Conservation (phyloP, 1,140 invertebrate genomes). For the Ceratosolen fusciceps region DNA sequence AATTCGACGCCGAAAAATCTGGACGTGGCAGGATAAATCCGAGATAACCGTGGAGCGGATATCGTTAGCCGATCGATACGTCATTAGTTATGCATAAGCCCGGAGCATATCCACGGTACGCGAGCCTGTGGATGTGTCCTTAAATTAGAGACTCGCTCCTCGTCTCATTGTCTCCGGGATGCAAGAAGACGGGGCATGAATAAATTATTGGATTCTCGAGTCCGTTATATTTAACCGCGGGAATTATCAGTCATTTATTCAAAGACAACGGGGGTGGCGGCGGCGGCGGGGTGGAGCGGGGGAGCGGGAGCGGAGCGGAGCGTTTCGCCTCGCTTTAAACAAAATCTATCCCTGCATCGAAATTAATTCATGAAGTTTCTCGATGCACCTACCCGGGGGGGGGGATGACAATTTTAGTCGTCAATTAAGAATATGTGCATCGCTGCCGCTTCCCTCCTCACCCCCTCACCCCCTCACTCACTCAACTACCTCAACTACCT, state of each 20-base stretch:
- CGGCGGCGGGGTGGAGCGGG: too few species aligned
- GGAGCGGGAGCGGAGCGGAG: neutral
- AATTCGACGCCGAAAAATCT: neutral
- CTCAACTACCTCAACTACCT: too few species aligned
- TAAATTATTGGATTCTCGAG: constrained; percentile 27
- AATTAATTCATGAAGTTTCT: constrained; percentile 28
- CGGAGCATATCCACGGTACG: neutral
- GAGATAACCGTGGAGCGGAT: too few species aligned
- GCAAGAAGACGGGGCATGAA: constrained; percentile 18
- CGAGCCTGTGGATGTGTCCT: constrained; percentile 4
- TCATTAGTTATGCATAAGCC: constrained; percentile 4
- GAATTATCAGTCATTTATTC: constrained; percentile 40
- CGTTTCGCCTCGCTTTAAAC: constrained; percentile 16
- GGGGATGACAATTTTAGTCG: constrained; percentile 35
- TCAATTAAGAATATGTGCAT: constrained; percentile 13
- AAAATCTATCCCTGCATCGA: neutral
- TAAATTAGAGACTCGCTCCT: constrained; percentile 12
- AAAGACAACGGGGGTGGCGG: neutral
- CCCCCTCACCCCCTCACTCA: too few species aligned
- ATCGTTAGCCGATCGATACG: neutral
- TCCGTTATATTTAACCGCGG: constrained; percentile 36
- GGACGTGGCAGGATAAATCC: neutral
- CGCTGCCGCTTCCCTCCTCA: too few species aligned
- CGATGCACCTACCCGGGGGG: neutral
- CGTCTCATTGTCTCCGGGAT: constrained; percentile 19